Conservation (phyloP, 2,113 vertebrate species). For the Oophaga pumilio region DNA sequence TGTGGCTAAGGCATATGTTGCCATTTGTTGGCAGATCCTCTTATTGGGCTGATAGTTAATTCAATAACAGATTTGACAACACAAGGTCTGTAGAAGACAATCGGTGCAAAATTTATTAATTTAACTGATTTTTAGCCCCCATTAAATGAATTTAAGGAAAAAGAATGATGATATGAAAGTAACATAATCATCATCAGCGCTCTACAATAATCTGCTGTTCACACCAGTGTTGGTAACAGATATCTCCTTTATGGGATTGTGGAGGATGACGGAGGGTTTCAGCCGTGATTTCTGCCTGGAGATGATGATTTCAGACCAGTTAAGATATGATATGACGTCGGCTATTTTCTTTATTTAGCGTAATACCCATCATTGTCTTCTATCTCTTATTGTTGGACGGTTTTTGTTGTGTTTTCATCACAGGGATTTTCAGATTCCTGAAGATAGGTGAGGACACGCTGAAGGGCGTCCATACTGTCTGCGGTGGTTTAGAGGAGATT, state of each 20-base stretch:
- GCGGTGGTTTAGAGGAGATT: neutral
- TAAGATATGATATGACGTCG: neutral
- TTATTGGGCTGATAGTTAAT: too few species aligned
- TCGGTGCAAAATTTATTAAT: too few species aligned
- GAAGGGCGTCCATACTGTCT: neutral
- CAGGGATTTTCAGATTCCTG: conserved; percentile 13
- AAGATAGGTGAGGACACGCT: conserved; percentile 6
- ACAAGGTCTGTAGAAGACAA: too few species aligned
- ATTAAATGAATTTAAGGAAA: neutral
- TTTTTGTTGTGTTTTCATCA: neutral
- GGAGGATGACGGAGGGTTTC: neutral
- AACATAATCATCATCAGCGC: neutral
- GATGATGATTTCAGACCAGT: neutral
- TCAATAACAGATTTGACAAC: too few species aligned
- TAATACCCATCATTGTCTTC: neutral
- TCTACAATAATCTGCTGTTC: neutral
- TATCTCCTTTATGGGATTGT: neutral
- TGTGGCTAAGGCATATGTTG: too few species aligned
- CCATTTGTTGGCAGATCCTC: too few species aligned
- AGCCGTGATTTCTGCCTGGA: conserved; percentile 1
- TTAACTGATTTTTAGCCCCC: too few species aligned
- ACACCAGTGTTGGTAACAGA: neutral
- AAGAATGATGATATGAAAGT: neutral
- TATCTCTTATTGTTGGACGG: neutral
- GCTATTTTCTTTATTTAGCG: neutral